Evolutionary conservation across 2,888 invertebrate species (phyloP).

Genomic region (Pachycephus smyrnensis): DNA sequence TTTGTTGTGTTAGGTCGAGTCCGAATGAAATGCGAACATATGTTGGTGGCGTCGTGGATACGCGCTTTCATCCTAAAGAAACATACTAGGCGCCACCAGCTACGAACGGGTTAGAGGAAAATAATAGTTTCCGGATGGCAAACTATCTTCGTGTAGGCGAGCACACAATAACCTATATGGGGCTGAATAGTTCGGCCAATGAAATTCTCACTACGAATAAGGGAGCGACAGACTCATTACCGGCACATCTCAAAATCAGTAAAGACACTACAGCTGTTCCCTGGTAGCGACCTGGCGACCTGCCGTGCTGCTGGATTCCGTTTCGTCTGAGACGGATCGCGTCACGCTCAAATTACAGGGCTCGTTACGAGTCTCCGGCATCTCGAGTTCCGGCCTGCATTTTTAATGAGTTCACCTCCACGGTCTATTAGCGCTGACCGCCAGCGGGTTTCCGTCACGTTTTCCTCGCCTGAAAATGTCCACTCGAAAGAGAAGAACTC

Average conservation of each 20-base stretch:
- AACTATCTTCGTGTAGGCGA: not conserved
- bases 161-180: not conserved
- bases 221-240: not conserved
- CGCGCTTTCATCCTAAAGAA: constrained; percentile 57
- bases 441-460: not conserved
- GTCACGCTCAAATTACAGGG: constrained; percentile 49
- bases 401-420: constrained; percentile 55
- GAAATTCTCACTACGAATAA: not conserved
- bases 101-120: constrained; percentile 58
- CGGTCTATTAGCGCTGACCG: constrained; percentile 53
- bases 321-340: constrained; percentile 9
- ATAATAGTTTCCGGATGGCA: constrained; percentile 48
- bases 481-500: not conserved
- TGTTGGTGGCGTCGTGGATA: constrained; percentile 40
- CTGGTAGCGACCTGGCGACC: not conserved
- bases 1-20: constrained; percentile 60
- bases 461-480: not conserved
- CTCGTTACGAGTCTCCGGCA: constrained; percentile 49
- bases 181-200: not conserved
- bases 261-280: not conserved
- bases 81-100: constrained; percentile 59
- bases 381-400: constrained; percentile 49
- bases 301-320: not conserved
- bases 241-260: not conserved
- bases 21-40: constrained; percentile 48